Percentiles rank a stretch among this genome's conserved stretches.
Evolutionary conservation across 2,888 invertebrate genomes (phyloP).

Genomic region (Apodemia duryi): DNA sequence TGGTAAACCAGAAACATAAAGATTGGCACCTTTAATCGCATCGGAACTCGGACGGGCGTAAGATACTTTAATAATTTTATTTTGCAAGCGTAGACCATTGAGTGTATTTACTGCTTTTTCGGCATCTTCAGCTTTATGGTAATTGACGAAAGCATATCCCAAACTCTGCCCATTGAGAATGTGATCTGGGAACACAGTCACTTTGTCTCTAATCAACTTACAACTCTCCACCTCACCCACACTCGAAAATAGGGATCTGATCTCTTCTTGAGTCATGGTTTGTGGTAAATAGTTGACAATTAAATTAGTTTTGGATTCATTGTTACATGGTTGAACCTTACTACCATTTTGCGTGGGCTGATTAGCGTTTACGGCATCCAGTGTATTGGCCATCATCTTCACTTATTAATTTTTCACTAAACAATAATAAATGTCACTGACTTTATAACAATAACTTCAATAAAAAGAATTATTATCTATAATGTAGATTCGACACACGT

Average conservation of each 20-base stretch:
- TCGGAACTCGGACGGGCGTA: constrained; percentile 96
- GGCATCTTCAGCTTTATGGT: constrained; percentile 89
- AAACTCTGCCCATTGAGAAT: constrained; percentile 89
- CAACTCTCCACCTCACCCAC: constrained; percentile 98
- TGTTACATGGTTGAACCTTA: constrained; percentile 83
- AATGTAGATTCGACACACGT: constrained; percentile 54
- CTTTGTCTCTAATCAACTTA: constrained; percentile 97
- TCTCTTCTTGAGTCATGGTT: constrained; percentile 98
- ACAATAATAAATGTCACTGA: constrained; percentile 53
- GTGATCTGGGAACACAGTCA: constrained; percentile 85
- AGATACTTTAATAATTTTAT: constrained; percentile 94
- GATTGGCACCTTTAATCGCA: constrained; percentile 95
- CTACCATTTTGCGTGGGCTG: constrained; percentile 88
- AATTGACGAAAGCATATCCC: constrained; percentile 94
- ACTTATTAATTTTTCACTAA: constrained; percentile 53
- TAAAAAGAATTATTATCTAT: constrained; percentile 50
- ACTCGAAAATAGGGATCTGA: constrained; percentile 94
- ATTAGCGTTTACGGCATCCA: constrained; percentile 74
- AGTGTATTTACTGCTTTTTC: constrained; percentile 91
- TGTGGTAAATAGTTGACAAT: constrained; percentile 99
- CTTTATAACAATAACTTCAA: constrained; percentile 41
- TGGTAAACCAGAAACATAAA: constrained; percentile 95
- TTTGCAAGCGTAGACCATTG: constrained; percentile 91
- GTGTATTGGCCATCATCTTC: constrained; percentile 77
- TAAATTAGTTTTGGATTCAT: constrained; percentile 98